Evolutionary conservation across 2,113 vertebrate genomes (phyloP).

Genomic region (Rhipidura dahli): DNA sequence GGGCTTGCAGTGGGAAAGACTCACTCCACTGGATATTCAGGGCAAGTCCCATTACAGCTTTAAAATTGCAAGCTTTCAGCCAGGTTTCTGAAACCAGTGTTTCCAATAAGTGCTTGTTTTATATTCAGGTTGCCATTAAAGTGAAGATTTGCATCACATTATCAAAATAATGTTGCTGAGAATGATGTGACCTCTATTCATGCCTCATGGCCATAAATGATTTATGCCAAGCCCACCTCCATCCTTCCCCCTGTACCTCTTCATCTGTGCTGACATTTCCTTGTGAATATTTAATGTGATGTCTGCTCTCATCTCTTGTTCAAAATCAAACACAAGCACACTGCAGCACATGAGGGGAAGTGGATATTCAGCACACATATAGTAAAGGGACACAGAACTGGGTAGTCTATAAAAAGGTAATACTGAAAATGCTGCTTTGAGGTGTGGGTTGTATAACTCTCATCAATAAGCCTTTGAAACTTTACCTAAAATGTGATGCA

Average conservation of each 20-base stretch:
- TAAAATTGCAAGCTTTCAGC: neutral
- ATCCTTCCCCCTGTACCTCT: neutral
- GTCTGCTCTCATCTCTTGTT: constrained; percentile 26
- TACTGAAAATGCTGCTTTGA: neutral
- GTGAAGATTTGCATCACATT: neutral
- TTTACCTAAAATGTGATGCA: neutral
- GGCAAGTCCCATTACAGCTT: neutral
- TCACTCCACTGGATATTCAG: neutral
- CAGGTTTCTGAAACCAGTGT: neutral
- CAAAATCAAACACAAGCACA: constrained; percentile 19
- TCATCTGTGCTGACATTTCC: constrained; percentile 50
- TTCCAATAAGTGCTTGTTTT: neutral
- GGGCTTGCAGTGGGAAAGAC: neutral
- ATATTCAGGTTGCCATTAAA: neutral
- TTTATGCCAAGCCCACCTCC: constrained; percentile 1
- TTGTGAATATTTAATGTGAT: constrained; percentile 60
- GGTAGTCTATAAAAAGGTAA: neutral
- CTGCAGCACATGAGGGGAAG: neutral
- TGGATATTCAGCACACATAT: neutral
- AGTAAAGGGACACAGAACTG: neutral
- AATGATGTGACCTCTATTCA: constrained; percentile 7
- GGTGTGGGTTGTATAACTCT: neutral
- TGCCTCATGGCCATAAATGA: neutral
- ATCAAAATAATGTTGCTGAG: constrained; percentile 24
- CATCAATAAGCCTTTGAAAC: neutral